phyloP scores from a whole-genome alignment of 2,888 invertebrate species.

The Acanthosepion lycidas region DNA sequence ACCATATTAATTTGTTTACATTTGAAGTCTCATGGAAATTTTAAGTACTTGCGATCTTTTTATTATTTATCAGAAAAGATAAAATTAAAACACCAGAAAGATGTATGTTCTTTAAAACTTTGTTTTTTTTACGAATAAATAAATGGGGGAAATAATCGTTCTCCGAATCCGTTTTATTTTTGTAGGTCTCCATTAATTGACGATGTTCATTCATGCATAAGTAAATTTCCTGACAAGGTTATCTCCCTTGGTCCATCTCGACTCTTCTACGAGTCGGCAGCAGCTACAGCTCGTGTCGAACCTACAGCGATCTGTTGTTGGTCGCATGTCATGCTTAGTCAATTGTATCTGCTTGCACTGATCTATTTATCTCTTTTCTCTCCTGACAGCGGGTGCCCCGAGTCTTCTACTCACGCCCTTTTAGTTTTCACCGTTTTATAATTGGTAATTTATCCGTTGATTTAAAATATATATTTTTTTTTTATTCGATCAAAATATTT shows the following conservation, averaged over 20 bases:
- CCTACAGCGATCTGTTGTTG: neutral
- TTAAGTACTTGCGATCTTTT: neutral
- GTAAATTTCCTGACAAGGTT: slow-evolving; percentile 23
- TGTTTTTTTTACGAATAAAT: neutral
- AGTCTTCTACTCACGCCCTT: neutral
- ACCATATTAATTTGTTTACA: neutral
- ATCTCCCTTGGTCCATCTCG: slow-evolving; percentile 24
- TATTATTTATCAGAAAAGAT: neutral
- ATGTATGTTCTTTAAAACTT: neutral
- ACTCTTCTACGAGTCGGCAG: neutral
- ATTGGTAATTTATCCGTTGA: neutral
- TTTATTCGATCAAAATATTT: neutral
- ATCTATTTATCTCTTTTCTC: neutral
- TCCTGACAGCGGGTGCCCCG: neutral
- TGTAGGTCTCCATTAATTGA: slow-evolving; percentile 14
- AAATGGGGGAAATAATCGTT: neutral
- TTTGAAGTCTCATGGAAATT: neutral
- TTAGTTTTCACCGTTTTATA: neutral
- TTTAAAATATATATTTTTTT: neutral
- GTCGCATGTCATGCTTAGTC: neutral
- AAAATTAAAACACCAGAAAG: neutral
- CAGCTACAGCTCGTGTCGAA: no score
- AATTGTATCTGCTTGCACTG: neutral
- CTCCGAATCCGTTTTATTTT: neutral
- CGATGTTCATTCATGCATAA: slow-evolving; percentile 33